Percentiles rank a stretch among this genome's conserved stretches.
Evolutionary conservation across 2,888 invertebrate species (phyloP).

Genomic region (Euplagia quadripunctaria): DNA sequence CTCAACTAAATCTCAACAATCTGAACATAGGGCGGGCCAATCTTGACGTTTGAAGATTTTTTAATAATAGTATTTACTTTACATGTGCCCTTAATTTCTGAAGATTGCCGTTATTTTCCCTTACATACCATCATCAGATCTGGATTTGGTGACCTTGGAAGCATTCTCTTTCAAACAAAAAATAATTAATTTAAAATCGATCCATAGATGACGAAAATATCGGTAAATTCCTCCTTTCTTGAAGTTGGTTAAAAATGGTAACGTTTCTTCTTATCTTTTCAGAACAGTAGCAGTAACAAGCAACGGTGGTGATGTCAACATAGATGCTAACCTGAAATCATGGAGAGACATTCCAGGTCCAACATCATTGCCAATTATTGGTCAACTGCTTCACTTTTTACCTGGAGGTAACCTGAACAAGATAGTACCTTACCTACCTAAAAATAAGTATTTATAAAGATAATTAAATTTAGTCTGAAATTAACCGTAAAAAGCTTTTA

Average conservation of each 20-base stretch:
- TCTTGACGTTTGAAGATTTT: not conserved
- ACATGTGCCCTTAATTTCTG: too few species aligned
- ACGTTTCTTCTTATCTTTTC: constrained; percentile 10
- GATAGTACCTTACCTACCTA: not conserved
- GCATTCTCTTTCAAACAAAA: too few species aligned
- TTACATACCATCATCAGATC: too few species aligned
- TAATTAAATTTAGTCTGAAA: not conserved
- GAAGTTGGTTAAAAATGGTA: too few species aligned
- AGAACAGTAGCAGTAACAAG: constrained; percentile 34
- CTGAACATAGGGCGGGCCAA: not conserved
- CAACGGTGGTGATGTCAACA: constrained; percentile 11
- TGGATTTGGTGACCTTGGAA: too few species aligned
- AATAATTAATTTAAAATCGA: too few species aligned
- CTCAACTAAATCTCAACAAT: not conserved
- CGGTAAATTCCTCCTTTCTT: too few species aligned
- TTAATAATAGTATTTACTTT: constrained; percentile 5
- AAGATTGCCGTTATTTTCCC: too few species aligned
- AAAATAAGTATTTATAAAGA: not conserved
- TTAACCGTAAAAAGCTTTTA: too few species aligned
- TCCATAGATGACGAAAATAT: too few species aligned
- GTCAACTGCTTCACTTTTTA: constrained; percentile 63
- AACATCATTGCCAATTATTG: constrained; percentile 72
- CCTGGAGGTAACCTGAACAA: constrained; percentile 59
- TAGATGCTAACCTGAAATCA: constrained; percentile 43
- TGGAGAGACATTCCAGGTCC: constrained; percentile 83